Percentiles rank a stretch among this genome's conserved stretches.
Evolutionary conservation across 2,113 vertebrate genomes (phyloP).

Genomic region (Oryzias woworae): DNA sequence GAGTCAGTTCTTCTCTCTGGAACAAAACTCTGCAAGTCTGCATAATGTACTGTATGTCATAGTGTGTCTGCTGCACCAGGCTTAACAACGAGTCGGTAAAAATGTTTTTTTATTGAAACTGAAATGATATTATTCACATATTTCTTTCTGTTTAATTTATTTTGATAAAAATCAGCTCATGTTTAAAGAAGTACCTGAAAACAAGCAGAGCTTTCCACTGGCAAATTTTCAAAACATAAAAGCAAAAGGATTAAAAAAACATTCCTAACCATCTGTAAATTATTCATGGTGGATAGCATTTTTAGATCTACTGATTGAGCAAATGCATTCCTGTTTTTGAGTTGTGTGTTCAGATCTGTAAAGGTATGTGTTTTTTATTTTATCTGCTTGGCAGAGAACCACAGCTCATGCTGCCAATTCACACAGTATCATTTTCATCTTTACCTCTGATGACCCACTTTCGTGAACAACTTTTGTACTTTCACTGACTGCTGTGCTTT

Average conservation of each 20-base stretch:
- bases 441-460: slow-evolving; percentile 32
- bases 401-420: slow-evolving; percentile 18
- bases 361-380: slow-evolving; percentile 36
- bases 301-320: slow-evolving; percentile 48
- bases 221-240: neutral
- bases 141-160: neutral
- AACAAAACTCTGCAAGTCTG: too few relatives aligned
- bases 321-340: slow-evolving; percentile 30
- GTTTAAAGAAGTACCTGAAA: slow-evolving; percentile 6
- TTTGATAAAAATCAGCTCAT: neutral
- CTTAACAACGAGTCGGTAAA: too few relatives aligned
- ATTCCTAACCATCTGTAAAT: slow-evolving; percentile 47
- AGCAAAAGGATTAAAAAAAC: neutral
- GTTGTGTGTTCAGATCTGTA: slow-evolving; percentile 33
- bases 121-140: neutral
- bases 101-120: too few relatives aligned
- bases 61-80: too few relatives aligned
- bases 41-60: too few relatives aligned
- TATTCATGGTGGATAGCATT: slow-evolving; percentile 48
- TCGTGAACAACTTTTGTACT: slow-evolving; percentile 21
- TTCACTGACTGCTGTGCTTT: slow-evolving; percentile 4
- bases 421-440: slow-evolving; percentile 23
- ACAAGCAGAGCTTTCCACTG: slow-evolving; percentile 9
- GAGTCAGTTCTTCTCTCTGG: too few relatives aligned
- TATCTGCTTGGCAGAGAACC: slow-evolving; percentile 37